Evolutionary conservation across 30 jellyfish, hydroid and myxozoan genomes (phyloP).

Genomic region (Phacellophora camtschatica): DNA sequence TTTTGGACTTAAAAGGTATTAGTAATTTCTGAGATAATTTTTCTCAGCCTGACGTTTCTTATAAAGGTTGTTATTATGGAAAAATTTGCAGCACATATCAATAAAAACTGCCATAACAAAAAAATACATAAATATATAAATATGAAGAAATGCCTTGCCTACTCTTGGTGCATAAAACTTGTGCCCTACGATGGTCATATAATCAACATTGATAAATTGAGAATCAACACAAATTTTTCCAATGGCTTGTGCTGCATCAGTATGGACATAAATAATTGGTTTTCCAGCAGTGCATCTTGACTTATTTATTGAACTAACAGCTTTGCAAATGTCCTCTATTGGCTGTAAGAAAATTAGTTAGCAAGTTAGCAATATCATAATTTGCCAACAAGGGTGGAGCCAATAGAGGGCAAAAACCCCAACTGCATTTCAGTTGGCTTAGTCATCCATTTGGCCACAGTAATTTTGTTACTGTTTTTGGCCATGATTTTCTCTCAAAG

Average conservation of each 20-base stretch:
- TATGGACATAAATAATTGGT: constrained; percentile 54
- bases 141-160: too few species aligned
- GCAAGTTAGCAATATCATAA: background rate
- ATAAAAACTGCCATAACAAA: too few species aligned
- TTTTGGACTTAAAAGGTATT: too few species aligned
- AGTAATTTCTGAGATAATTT: too few species aligned
- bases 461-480: too few species aligned
- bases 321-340: constrained; percentile 37
- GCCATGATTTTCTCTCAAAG: too few species aligned
- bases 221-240: constrained; percentile 87
- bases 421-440: too few species aligned
- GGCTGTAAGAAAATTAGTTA: constrained; percentile 44
- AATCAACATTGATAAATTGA: constrained; percentile 76
- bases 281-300: constrained; percentile 3
- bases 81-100: too few species aligned
- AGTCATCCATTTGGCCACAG: too few species aligned
- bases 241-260: constrained; percentile 99
- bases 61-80: too few species aligned
- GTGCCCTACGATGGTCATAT: constrained; percentile 95
- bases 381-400: background rate
- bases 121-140: too few species aligned
- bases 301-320: constrained; percentile 8
- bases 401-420: background rate
- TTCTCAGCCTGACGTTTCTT: too few species aligned
- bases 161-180: constrained; percentile 94